Conservation (phyloP, 2,113 vertebrate genomes). For the Nannobrachium achirus region DNA sequence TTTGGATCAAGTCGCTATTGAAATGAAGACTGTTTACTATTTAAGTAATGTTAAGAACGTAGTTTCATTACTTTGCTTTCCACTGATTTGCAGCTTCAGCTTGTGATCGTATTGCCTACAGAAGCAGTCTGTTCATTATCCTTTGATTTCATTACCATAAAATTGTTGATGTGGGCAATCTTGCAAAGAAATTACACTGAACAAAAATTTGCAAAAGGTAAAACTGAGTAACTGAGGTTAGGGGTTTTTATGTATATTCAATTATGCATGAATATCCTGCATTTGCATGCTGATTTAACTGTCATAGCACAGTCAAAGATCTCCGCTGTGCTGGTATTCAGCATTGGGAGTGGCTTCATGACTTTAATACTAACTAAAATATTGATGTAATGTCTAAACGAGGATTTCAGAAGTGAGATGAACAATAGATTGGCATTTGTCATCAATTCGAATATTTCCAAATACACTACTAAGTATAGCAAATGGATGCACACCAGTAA, state of each 20-base stretch:
- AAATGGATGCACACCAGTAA: too few relatives aligned
- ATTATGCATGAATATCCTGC: too few relatives aligned
- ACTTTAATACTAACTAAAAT: conserved; percentile 31
- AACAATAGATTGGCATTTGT: conserved; percentile 22
- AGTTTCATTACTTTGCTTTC: conserved; percentile 23
- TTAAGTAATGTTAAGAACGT: conserved; percentile 9
- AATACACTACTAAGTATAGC: too few relatives aligned
- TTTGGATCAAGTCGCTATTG: too few relatives aligned
- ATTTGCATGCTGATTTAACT: too few relatives aligned
- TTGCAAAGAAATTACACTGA: conserved; percentile 23
- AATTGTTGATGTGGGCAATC: conserved; percentile 43
- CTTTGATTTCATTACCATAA: conserved; percentile 31
- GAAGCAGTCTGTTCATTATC: conserved; percentile 51
- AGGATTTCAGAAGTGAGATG: conserved; percentile 25
- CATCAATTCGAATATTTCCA: too few relatives aligned
- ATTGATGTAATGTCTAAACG: conserved; percentile 17
- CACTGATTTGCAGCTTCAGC: conserved; percentile 50
- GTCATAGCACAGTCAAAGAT: conserved; percentile 21
- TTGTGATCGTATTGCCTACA: conserved; percentile 42
- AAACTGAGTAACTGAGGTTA: conserved; percentile 26
- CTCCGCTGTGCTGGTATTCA: conserved; percentile 33
- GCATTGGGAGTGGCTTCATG: conserved; percentile 32
- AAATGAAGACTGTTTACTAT: conserved; percentile 17
- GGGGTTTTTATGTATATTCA: too few relatives aligned
- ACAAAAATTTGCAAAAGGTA: conserved; percentile 17